Base-by-base conservation (phyloP, 2,797 vertebrate species). In the Tolypeutes matacus region DNA sequence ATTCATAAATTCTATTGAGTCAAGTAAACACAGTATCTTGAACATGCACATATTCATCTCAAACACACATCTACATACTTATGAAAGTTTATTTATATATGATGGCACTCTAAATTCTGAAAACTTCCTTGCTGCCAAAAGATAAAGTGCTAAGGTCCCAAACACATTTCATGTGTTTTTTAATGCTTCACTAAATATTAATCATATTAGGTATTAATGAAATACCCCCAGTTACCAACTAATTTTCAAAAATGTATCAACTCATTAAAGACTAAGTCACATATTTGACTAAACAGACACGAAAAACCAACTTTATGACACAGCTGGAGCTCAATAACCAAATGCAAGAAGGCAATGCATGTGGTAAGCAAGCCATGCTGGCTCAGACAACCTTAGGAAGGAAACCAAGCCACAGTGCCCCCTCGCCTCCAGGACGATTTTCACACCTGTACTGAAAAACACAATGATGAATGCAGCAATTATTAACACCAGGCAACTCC, bases 161-260 rank as follows among this genome's bases (percentile, higher is more conserved):
- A 96, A 93, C 42, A 39, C 60, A 21, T 96, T 69, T 49, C 75
- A 64, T 95, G 36, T 83, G 64, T 91, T 96, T 94, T 58, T 80
- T 93, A 92, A 75, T 62, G 31, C 96, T 76, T 72, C 77, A 51
- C 49, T 87, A 86, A 91, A 89, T 67, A 95, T 89, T 76, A 90
- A 95, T 97, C 56, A 31, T 84, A 82, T 93, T 78, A 53, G 34
- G 76, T 42, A 39, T 70, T 96, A 95, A 95, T 49, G 78, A 95
- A 93, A 96, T 91, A 94, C 29, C 23, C 11, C 11, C 69, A 93
- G 92, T 65, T 20, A 36, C 77, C 56, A 96, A 87, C 86, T 65
- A 42, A 93, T 93, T 94, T 97, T 83, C n/a, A 91, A 46, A 96
- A 95, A 95, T 90, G n/a, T 17, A 86, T 31, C 58, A 62, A 34